These are phyloP conservation scores for Ochlodes sylvanus DNA, from an alignment of 2,888 invertebrate genomes.

Conservation along the genomic window DNA sequence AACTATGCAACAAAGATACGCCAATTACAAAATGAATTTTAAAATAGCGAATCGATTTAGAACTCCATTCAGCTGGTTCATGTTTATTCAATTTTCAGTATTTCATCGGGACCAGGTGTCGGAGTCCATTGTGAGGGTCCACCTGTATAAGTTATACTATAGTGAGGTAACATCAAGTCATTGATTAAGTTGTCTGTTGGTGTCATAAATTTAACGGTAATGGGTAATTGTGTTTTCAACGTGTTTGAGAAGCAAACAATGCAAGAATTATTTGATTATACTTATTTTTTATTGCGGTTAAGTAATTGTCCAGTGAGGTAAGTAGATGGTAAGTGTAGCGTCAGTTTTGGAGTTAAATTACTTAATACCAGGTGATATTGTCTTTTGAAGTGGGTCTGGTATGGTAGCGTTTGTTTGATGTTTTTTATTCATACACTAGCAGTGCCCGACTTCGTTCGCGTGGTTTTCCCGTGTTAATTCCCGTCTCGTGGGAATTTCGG, in stretches of 20 bases:
- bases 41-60: slow-evolving; percentile 11
- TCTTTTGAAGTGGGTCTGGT: neutral
- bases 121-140: slow-evolving; percentile 14
- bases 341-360: neutral
- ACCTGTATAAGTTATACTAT: slow-evolving; percentile 17
- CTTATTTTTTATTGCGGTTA: neutral
- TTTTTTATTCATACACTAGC: too few relatives aligned
- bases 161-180: neutral
- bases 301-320: neutral
- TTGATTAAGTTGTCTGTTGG: slow-evolving; percentile 28
- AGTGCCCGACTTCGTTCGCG: too few relatives aligned
- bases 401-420: too few relatives aligned
- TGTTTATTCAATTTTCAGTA: slow-evolving; percentile 25
- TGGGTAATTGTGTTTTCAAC: slow-evolving; percentile 5
- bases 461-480: too few relatives aligned
- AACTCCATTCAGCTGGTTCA: neutral
- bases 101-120: slow-evolving; percentile 24
- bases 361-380: neutral
- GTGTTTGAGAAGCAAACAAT: slow-evolving; percentile 1
- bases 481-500: too few relatives aligned
- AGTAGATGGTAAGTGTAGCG: neutral
- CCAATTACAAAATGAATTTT: slow-evolving; percentile 32
- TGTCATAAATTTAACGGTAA: slow-evolving; percentile 26
- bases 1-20: slow-evolving; percentile 26
- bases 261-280: neutral